Percentiles rank a stretch among this genome's conserved stretches.
Evolutionary conservation across 2,113 vertebrate genomes (phyloP).

Genomic region (Microcebus jonahi): DNA sequence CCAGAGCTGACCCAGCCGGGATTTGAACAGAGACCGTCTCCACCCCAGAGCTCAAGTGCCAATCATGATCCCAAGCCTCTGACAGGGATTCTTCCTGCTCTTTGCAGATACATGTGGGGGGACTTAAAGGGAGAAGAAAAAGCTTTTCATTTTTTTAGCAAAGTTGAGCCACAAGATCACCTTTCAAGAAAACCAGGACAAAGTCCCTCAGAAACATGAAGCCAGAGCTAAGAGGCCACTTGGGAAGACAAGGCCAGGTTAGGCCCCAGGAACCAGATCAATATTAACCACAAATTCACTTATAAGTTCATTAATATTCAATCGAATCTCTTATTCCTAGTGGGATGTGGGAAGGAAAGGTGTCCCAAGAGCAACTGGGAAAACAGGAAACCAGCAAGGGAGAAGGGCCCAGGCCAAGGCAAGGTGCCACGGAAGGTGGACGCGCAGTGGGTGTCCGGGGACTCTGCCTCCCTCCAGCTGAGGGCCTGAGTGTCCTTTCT

Average conservation of each 20-base stretch:
- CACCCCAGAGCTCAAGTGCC: neutral
- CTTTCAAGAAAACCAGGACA: conserved; percentile 28
- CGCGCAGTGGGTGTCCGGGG: accelerated
- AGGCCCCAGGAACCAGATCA: neutral
- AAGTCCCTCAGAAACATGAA: neutral
- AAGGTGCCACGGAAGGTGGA: neutral
- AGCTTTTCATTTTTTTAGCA: neutral
- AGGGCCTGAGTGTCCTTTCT: neutral
- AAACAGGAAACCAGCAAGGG: neutral
- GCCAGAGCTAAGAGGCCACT: neutral
- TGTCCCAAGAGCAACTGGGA: neutral
- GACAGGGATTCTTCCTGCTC: neutral
- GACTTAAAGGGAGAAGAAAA: neutral
- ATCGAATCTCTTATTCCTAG: neutral
- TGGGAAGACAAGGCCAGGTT: neutral
- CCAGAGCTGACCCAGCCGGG: neutral
- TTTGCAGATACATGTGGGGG: accelerated
- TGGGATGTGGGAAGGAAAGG: neutral
- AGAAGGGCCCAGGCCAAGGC: neutral
- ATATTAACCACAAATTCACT: neutral
- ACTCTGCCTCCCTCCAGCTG: neutral
- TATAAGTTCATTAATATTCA: conserved; percentile 8
- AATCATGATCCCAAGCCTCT: accelerated
- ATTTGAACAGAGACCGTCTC: neutral
- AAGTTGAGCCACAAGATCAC: neutral